Conservation (phyloP, 1,140 invertebrate genomes). For the Pseudomyrmex flavicornis region DNA sequence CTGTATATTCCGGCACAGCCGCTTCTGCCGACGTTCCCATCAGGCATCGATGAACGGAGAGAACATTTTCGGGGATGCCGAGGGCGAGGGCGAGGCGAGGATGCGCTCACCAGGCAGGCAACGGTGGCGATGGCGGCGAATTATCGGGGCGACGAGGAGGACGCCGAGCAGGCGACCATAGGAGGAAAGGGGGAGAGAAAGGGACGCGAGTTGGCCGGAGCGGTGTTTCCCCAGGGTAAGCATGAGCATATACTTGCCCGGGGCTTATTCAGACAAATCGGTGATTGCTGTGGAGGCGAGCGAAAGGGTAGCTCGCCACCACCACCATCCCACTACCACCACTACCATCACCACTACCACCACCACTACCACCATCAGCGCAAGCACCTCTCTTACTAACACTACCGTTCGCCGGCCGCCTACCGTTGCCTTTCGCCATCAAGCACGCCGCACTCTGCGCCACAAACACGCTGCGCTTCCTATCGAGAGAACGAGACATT, state of each 20-base stretch:
- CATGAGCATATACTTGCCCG: constrained; percentile 83
- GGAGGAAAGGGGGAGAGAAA: constrained; percentile 18
- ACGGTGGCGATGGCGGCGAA: background rate
- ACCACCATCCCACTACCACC: constrained; percentile 1
- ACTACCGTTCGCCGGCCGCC: background rate
- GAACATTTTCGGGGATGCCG: constrained; percentile 75
- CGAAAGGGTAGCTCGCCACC: constrained; percentile 76
- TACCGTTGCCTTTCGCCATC: constrained; percentile 40
- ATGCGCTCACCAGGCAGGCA: background rate
- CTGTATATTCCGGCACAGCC: background rate
- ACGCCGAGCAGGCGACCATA: background rate
- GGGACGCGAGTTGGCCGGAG: constrained; percentile 74
- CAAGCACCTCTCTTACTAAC: background rate
- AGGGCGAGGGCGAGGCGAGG: constrained; percentile 7
- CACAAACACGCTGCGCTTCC: constrained; percentile 44
- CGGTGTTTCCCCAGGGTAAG: constrained; percentile 82
- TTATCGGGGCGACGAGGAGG: background rate
- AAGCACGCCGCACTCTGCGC: constrained; percentile 32
- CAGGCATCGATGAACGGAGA: constrained; percentile 79
- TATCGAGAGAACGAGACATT: constrained; percentile 69
- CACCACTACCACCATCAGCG: background rate
- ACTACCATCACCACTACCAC: background rate
- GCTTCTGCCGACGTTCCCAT: constrained; percentile 67
- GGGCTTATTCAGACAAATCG: constrained; percentile 85
- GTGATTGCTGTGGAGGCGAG: constrained; percentile 83